Base-by-base conservation (phyloP, 1,140 invertebrate species). In the Rhagoletis pomonella region DNA sequence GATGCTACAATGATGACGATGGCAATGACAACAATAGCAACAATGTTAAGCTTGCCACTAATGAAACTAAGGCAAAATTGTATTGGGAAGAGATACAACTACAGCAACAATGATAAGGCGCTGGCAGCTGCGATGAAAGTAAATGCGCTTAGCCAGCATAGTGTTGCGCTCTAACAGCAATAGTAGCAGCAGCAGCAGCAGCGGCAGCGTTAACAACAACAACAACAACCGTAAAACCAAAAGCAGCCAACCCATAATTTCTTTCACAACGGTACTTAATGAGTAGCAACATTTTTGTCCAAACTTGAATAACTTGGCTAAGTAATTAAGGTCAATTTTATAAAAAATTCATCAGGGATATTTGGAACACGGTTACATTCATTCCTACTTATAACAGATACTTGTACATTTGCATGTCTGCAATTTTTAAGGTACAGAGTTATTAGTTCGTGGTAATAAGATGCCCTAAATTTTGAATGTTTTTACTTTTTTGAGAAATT, bases 251-350 rank as follows among this genome's bases (percentile, higher is more conserved):
- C n/a, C 17, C 47, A 81, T 81, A 50, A 6, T 81, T 81, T 81
- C 47, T 19, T 9, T 55, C 47, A 55, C 73, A 81, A 55, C 73
- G n/a, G 47, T 17, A 81, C 17, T 55, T 81, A 81, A 81, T 81
- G 73, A 81, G 73, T n/a, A 81, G 73, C 73, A 81, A 29, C 73
- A 55, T 47, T 81, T 81, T 81, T 81, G 47, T 81, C 14, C 73
- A 81, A 81, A 81, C 17, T 58, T 81, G 73, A 81, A 81, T 55
- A 58, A 81, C 73, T 81, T 55, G 73, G 17, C n/a, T 81, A 81
- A 55, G 73, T 81, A 81, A 81, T 81, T 81, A 81, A 58, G 73
- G 73, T 81, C 44, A 81, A 81, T 55, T 81, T 14, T 58, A 17
- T 73, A 44, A n/a, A n/a, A 73, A 47, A 7, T 14, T 50, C 67